These are phyloP conservation scores for Drosophila rellima DNA, from an alignment of 2,888 invertebrate genomes.

Conservation along the genomic window DNA sequence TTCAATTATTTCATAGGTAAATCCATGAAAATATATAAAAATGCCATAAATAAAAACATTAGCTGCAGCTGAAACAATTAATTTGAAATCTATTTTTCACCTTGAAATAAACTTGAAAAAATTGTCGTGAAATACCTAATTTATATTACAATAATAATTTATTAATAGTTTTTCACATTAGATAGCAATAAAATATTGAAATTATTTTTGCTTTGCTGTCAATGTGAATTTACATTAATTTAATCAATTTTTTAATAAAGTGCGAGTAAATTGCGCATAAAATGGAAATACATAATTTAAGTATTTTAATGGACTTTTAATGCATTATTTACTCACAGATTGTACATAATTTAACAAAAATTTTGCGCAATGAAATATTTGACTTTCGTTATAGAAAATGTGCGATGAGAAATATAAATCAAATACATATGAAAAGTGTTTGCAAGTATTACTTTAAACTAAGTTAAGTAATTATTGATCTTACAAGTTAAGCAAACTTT, in stretches of 20 bases:
- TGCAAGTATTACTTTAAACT: background rate
- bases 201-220: slow-evolving; percentile 3
- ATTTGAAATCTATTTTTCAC: background rate
- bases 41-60: no score
- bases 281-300: slow-evolving; percentile 5
- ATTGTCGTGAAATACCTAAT: background rate
- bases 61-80: background rate
- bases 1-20: no score
- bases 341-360: background rate
- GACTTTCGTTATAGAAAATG: background rate
- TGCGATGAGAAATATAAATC: background rate
- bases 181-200: background rate
- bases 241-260: background rate
- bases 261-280: background rate
- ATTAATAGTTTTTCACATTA: slow-evolving; percentile 1
- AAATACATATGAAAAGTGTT: background rate
- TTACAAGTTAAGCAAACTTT: background rate
- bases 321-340: slow-evolving; percentile 4
- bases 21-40: no score
- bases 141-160: slow-evolving; percentile 8
- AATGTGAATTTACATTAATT: slow-evolving; percentile 15
- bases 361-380: background rate
- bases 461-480: background rate
- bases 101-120: background rate
- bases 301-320: slow-evolving; percentile 5